Conservation (phyloP, 2,888 invertebrate genomes). For the Cybosia mesomella region DNA sequence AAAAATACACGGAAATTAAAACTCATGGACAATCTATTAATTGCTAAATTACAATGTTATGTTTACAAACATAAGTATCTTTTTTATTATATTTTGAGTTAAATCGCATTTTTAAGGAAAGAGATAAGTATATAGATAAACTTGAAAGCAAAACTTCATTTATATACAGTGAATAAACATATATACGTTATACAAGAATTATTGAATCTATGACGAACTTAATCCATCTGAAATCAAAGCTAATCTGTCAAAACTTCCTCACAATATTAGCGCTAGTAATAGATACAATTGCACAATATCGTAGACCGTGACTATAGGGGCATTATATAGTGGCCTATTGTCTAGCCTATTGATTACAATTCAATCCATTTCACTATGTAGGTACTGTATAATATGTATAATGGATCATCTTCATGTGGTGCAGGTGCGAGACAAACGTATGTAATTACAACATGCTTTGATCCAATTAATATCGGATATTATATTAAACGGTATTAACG, state of each 20-base stretch:
- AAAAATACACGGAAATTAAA: not conserved
- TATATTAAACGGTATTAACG: constrained; percentile 50
- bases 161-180: no score
- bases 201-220: not conserved
- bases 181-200: no score
- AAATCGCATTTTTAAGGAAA: no score
- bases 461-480: constrained; percentile 70
- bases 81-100: no score
- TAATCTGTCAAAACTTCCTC: constrained; percentile 12
- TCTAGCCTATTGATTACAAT: constrained; percentile 76
- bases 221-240: constrained; percentile 21
- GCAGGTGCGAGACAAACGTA: constrained; percentile 53
- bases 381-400: constrained; percentile 48
- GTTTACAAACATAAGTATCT: not conserved
- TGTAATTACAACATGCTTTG: constrained; percentile 65
- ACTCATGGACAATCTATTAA: not conserved
- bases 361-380: constrained; percentile 60
- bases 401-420: constrained; percentile 42
- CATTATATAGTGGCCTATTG: constrained; percentile 60
- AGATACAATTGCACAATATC: constrained; percentile 40
- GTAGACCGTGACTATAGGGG: constrained; percentile 53
- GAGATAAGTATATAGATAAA: no score
- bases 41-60: not conserved
- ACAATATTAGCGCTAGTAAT: constrained; percentile 41
- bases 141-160: no score